phyloP scores from a whole-genome alignment of 2,888 invertebrate genomes.

The Deilephila elpenor region DNA sequence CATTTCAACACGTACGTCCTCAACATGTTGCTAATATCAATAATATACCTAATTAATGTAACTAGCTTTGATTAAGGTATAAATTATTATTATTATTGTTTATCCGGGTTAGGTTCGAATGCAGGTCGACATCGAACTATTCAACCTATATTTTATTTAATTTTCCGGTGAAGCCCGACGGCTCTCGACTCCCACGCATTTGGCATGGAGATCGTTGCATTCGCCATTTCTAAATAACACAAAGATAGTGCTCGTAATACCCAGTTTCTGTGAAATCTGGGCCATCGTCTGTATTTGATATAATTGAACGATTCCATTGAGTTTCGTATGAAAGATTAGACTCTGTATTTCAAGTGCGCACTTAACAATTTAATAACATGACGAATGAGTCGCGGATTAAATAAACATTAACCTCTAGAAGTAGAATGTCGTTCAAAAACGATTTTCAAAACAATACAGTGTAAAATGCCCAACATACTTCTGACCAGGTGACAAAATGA shows the following conservation, averaged over 20 bases:
- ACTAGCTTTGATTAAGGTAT: neutral
- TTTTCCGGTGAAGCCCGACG: constrained; percentile 56
- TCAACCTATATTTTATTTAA: constrained; percentile 48
- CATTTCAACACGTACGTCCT: neutral
- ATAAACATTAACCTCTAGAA: neutral
- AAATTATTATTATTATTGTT: constrained; percentile 6
- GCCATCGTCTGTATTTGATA: constrained; percentile 49
- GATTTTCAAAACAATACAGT: neutral
- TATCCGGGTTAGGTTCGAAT: constrained; percentile 14
- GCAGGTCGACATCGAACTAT: constrained; percentile 24
- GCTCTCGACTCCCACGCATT: constrained; percentile 72
- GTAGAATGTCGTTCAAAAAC: neutral
- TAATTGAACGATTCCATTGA: constrained; percentile 31
- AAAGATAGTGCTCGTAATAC: constrained; percentile 75
- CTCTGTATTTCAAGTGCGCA: neutral
- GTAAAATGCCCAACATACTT: neutral
- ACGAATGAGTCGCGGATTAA: neutral
- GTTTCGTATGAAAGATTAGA: constrained; percentile 31
- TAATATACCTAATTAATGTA: constrained; percentile 1
- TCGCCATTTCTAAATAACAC: constrained; percentile 76
- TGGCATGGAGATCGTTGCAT: constrained; percentile 77
- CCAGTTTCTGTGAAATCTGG: constrained; percentile 71
- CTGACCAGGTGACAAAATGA: constrained; percentile 17
- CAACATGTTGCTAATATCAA: neutral
- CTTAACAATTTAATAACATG: neutral